phyloP scores from a whole-genome alignment of 2,888 invertebrate species.

The Ichneumoninae sp. region DNA sequence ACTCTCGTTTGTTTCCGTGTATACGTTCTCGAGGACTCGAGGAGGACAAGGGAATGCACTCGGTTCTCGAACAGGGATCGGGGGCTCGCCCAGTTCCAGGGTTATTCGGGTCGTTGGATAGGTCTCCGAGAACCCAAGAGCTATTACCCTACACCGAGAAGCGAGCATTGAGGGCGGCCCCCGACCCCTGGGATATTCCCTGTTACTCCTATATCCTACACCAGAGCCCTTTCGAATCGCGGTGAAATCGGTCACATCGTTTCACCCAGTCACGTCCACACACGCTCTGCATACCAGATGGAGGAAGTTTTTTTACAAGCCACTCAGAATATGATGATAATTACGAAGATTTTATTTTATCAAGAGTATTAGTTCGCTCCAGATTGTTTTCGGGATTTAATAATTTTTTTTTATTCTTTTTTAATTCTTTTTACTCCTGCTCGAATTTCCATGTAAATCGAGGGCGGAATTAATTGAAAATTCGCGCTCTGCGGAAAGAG shows the following conservation, averaged over 20 bases:
- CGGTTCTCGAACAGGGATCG: constrained; percentile 48
- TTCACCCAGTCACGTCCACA: constrained; percentile 5
- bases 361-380: no score
- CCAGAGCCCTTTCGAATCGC: constrained; percentile 38
- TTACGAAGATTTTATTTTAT: no score
- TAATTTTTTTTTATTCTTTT: no score
- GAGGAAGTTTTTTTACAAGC: neutral
- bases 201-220: constrained; percentile 26
- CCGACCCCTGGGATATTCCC: constrained; percentile 23
- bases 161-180: constrained; percentile 20
- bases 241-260: constrained; percentile 39
- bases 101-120: constrained; percentile 55
- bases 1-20: constrained; percentile 54
- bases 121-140: constrained; percentile 49
- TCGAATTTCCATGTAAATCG: no score
- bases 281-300: neutral
- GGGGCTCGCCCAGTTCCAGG: constrained; percentile 30
- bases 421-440: no score
- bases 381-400: no score
- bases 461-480: no score
- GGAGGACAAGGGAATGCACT: constrained; percentile 57
- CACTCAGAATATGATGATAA: neutral
- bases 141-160: constrained; percentile 51
- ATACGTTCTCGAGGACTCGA: constrained; percentile 41
- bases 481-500: no score